Conservation (phyloP, 2,888 invertebrate genomes). For the Drosophila neotestacea region DNA sequence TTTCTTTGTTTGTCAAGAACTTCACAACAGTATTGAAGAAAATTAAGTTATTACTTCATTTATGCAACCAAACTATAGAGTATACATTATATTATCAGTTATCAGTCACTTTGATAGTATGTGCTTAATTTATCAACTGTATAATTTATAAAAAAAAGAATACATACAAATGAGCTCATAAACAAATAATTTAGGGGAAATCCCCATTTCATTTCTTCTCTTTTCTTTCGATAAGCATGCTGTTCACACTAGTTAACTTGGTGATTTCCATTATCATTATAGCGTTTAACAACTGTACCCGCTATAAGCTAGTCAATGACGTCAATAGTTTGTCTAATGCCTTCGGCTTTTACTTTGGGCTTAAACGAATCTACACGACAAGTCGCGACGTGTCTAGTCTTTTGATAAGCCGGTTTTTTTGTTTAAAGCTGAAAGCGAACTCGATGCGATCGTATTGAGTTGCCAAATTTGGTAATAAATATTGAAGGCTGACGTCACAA, state of each 20-base stretch:
- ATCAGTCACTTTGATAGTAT: not conserved
- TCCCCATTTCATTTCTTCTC: not conserved
- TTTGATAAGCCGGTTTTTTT: conserved; percentile 67
- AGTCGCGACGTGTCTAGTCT: conserved; percentile 15
- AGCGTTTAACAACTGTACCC: conserved; percentile 16
- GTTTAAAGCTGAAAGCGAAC: conserved; percentile 5
- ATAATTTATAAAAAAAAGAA: no score
- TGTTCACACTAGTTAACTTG: not conserved
- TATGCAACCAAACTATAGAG: not conserved
- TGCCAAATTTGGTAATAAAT: conserved; percentile 66
- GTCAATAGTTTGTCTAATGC: conserved; percentile 27
- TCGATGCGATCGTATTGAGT: conserved; percentile 34
- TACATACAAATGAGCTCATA: not conserved
- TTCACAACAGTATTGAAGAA: not conserved
- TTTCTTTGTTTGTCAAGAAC: conserved; percentile 14
- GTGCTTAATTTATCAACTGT: not conserved
- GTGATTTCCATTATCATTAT: not conserved
- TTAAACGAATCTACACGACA: not conserved
- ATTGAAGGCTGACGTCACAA: conserved; percentile 62
- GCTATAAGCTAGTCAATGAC: conserved; percentile 18
- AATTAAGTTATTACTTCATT: not conserved
- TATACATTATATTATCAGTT: not conserved
- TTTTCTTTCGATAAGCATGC: not conserved
- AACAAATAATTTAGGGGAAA: not conserved
- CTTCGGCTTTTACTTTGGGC: conserved; percentile 5